Percentiles rank a stretch among this genome's conserved stretches.
These are phyloP conservation scores for Daboia siamensis DNA, from an alignment of 2,113 vertebrate species.

Conservation along the genomic window DNA sequence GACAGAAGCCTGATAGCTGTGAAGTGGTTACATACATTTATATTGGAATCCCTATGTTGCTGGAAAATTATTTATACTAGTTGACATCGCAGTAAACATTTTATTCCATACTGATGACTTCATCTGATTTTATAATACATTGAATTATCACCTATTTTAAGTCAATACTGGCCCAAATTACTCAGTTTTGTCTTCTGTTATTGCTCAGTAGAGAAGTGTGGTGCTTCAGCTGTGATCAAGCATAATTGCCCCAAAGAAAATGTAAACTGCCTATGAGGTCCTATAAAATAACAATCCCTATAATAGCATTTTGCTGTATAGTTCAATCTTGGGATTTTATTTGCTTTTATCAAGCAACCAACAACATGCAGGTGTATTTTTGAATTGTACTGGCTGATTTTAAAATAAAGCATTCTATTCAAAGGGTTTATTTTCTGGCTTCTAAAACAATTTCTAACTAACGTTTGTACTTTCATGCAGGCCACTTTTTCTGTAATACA, in stretches of 20 bases:
- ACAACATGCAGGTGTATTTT: not conserved
- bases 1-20: not conserved
- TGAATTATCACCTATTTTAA: not conserved
- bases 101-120: not conserved
- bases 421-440: not conserved
- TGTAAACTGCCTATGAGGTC: not conserved
- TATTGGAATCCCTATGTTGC: not conserved
- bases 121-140: not conserved
- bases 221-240: not conserved
- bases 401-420: not conserved
- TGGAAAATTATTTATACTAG: not conserved
- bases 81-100: not conserved
- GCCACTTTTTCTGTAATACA: slow-evolving; percentile 74
- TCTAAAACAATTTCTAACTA: not conserved
- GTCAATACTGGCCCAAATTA: not conserved
- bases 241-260: not conserved
- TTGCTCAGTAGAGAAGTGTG: too few species aligned
- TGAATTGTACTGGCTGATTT: not conserved
- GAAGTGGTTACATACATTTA: not conserved
- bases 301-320: not conserved
- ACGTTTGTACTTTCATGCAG: slow-evolving; percentile 64
- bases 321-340: not conserved
- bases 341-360: not conserved
- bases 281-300: not conserved
- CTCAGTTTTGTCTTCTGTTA: not conserved